Evolutionary conservation across 2,797 vertebrate species (phyloP).

Genomic region (Xerus rutilus): DNA sequence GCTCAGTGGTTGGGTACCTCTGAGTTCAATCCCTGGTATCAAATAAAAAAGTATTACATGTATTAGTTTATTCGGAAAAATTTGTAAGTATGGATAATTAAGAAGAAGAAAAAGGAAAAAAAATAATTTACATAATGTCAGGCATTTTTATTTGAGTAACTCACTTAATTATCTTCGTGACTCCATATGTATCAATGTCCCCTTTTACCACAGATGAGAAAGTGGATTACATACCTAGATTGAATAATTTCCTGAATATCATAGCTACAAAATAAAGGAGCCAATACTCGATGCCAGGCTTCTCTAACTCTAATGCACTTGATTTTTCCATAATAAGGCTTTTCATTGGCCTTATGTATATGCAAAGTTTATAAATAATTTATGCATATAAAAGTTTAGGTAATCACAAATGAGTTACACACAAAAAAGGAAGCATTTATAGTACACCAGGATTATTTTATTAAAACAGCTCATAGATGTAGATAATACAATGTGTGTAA

Average conservation of each 20-base stretch:
- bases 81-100: not conserved
- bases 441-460: not conserved
- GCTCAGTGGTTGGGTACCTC: too few species aligned
- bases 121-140: not conserved
- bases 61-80: not conserved
- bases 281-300: not conserved
- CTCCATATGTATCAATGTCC: not conserved
- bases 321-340: not conserved
- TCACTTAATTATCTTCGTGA: constrained; percentile 5
- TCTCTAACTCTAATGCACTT: not conserved
- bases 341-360: not conserved
- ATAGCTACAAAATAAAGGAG: not conserved
- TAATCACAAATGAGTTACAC: constrained; percentile 49
- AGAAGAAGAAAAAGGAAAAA: not conserved
- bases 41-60: not conserved
- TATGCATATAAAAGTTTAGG: not conserved
- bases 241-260: constrained; percentile 18
- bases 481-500: constrained; percentile 13
- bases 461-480: constrained; percentile 26
- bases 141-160: not conserved
- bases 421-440: constrained; percentile 40
- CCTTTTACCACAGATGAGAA: constrained; percentile 29
- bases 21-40: too few species aligned
- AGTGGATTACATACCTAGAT: not conserved
- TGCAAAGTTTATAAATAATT: not conserved